Evolutionary conservation across 2,888 invertebrate species (phyloP).

Genomic region (Conistra vaccinii): DNA sequence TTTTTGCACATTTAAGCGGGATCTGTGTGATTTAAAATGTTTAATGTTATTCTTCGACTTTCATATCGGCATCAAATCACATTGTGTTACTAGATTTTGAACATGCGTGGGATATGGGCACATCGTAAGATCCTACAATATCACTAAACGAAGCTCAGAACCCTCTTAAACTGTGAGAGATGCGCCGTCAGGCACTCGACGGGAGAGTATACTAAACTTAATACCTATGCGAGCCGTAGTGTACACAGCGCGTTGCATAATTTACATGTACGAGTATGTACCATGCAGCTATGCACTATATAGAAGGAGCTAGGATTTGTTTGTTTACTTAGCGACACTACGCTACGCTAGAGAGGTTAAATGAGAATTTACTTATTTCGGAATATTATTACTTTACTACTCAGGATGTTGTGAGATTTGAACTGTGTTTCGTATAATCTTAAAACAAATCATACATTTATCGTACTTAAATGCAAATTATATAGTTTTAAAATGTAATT

Average conservation of each 20-base stretch:
- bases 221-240: conserved; percentile 1
- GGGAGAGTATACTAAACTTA: background rate
- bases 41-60: background rate
- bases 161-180: conserved; percentile 9
- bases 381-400: background rate
- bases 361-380: background rate
- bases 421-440: background rate
- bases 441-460: background rate
- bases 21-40: background rate
- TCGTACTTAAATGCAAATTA: background rate
- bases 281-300: background rate
- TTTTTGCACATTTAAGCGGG: background rate
- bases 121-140: background rate
- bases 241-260: conserved; percentile 3
- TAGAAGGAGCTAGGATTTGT: conserved; percentile 11
- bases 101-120: background rate
- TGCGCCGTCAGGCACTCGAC: background rate
- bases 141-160: conserved; percentile 16
- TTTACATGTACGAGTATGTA: background rate
- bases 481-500: background rate
- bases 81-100: background rate
- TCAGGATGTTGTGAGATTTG: background rate
- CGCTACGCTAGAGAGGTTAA: background rate
- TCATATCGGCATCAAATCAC: background rate
- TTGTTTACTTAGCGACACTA: conserved; percentile 7